These are phyloP conservation scores for Octomys mimax DNA, from an alignment of 2,797 vertebrate genomes.

Conservation along the genomic window DNA sequence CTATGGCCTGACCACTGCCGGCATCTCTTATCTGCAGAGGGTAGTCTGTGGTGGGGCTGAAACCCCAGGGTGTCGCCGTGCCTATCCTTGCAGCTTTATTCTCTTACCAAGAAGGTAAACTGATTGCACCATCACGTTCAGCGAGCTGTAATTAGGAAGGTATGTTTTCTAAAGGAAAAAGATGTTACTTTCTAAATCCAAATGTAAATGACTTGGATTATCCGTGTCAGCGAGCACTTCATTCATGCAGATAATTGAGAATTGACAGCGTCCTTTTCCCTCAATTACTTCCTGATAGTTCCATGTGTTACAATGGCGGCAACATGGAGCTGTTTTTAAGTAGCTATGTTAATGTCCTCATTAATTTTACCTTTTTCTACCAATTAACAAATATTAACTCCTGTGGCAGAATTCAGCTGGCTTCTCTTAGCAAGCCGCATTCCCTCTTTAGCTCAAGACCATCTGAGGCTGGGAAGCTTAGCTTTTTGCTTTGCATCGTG, in stretches of 20 bases:
- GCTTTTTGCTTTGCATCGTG: rapidly evolving
- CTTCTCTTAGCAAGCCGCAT: slow-evolving; percentile 17
- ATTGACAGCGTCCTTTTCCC: slow-evolving; percentile 86
- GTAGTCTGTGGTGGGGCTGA: neutral
- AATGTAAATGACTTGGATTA: slow-evolving; percentile 87
- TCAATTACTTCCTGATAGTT: slow-evolving; percentile 84
- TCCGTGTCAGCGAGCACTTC: slow-evolving; percentile 85
- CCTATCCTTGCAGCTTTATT: neutral
- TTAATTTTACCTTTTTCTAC: slow-evolving; percentile 83
- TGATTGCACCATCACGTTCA: neutral
- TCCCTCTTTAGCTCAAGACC: neutral
- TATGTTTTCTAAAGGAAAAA: slow-evolving; percentile 80
- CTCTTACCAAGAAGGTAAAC: neutral
- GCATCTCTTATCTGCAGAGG: neutral
- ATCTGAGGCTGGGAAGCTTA: rapidly evolving
- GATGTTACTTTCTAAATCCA: slow-evolving; percentile 84
- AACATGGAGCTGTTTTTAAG: slow-evolving; percentile 79
- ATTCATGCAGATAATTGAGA: slow-evolving; percentile 87
- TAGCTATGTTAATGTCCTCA: slow-evolving; percentile 85
- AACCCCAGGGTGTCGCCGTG: rapidly evolving
- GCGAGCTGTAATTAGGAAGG: slow-evolving; percentile 77
- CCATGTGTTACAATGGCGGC: slow-evolving; percentile 72
- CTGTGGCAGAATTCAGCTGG: slow-evolving; percentile 69
- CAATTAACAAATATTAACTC: slow-evolving; percentile 83
- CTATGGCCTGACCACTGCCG: rapidly evolving